Percentiles rank a stretch among this genome's conserved stretches.
Evolutionary conservation across 2,113 vertebrate genomes (phyloP).

Genomic region (Acrocephalus arundinaceus): DNA sequence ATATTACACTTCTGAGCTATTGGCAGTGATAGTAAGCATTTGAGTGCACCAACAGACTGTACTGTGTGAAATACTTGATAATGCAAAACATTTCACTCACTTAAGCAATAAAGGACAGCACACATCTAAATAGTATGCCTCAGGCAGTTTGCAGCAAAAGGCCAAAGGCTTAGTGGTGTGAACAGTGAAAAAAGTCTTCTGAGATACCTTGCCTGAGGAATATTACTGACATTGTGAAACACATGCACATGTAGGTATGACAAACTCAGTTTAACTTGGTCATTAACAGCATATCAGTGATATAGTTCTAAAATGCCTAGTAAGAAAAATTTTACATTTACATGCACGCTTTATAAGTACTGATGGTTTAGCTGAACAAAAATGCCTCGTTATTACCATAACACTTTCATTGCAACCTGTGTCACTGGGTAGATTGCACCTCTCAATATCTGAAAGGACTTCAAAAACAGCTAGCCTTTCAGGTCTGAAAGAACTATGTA

Average conservation of each 20-base stretch:
- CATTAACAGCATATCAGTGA: not conserved
- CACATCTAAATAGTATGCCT: not conserved
- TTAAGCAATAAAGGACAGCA: not conserved
- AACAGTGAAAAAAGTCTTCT: not conserved
- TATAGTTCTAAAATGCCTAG: not conserved
- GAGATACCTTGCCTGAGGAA: not conserved
- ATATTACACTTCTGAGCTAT: not conserved
- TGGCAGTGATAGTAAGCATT: slow-evolving; percentile 43
- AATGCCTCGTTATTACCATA: not conserved
- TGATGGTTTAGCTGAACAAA: not conserved
- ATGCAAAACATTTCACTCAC: not conserved
- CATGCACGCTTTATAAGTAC: not conserved
- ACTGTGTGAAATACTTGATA: not conserved
- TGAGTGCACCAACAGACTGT: not conserved
- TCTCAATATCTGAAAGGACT: not conserved
- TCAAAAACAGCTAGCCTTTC: not conserved
- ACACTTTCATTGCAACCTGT: not conserved
- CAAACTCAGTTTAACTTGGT: not conserved
- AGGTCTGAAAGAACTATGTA: not conserved
- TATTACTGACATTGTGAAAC: not conserved
- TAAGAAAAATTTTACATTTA: not conserved
- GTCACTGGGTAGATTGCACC: not conserved
- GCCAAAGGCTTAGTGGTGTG: not conserved
- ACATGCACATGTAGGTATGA: not conserved
- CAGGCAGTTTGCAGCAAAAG: not conserved